These are phyloP conservation scores for Pollachius pollachius DNA, from an alignment of 2,113 vertebrate species.

Conservation along the genomic window DNA sequence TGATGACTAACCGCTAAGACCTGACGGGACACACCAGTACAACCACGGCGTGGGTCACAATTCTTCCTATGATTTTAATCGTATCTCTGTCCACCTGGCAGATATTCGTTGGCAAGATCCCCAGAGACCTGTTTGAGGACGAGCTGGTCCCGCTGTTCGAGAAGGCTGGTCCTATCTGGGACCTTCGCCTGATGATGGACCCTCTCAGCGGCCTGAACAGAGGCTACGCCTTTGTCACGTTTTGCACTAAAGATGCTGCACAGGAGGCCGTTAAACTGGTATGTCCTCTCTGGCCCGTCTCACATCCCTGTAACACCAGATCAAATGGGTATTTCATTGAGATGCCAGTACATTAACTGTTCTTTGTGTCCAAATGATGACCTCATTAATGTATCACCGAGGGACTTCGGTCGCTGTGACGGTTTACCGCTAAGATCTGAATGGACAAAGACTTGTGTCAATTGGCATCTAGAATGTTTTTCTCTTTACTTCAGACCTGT, in stretches of 20 bases:
- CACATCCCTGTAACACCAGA: neutral
- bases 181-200: constrained; percentile 99
- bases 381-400: constrained; percentile 33
- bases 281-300: constrained; percentile 46
- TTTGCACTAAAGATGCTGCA: constrained; percentile 99
- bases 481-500: neutral
- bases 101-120: constrained; percentile 99
- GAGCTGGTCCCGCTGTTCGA: constrained; percentile 98
- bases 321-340: no score
- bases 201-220: constrained; percentile 96
- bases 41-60: neutral
- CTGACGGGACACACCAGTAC: constrained; percentile 43
- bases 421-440: constrained; percentile 71
- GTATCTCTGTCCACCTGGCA: constrained; percentile 54
- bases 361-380: constrained; percentile 59
- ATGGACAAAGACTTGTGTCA: constrained; percentile 24
- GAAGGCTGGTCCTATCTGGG: constrained; percentile 98
- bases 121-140: constrained; percentile 98
- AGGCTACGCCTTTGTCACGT: constrained; percentile 99
- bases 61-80: neutral
- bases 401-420: constrained; percentile 59
- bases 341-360: neutral
- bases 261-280: constrained; percentile 98
- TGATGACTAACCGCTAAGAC: constrained; percentile 60
- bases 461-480: neutral